These are phyloP conservation scores for Caerostris darwini DNA, from an alignment of 1,140 invertebrate genomes.

Conservation along the genomic window DNA sequence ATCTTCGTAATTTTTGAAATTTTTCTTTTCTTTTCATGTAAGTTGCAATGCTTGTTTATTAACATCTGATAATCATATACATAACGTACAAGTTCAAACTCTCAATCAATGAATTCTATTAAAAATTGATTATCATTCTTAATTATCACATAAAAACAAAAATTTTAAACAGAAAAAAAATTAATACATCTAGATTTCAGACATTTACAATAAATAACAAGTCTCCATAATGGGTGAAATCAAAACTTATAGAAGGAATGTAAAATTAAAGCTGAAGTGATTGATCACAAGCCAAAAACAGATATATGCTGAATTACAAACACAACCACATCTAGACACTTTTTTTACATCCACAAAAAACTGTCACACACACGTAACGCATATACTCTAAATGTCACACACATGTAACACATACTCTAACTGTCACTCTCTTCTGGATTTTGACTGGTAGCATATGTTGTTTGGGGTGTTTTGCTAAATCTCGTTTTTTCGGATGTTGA, in stretches of 20 bases:
- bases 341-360: neutral
- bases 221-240: neutral
- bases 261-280: neutral
- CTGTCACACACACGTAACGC: neutral
- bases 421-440: conserved; percentile 37
- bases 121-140: neutral
- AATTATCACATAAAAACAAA: neutral
- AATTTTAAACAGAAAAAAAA: neutral
- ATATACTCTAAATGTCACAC: conserved; percentile 18
- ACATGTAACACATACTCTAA: conserved; percentile 1
- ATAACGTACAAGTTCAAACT: too few relatives aligned
- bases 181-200: neutral
- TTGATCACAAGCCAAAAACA: neutral
- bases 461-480: conserved; percentile 34
- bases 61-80: too few relatives aligned
- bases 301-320: neutral
- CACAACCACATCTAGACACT: neutral
- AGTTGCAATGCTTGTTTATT: too few relatives aligned
- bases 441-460: conserved; percentile 55
- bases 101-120: too few relatives aligned
- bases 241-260: neutral
- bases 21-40: too few relatives aligned
- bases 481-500: conserved; percentile 56
- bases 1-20: too few relatives aligned
- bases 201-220: too few relatives aligned